A percentile compares a stretch with the other conserved stretches of the same genome.
Evolutionary conservation across 2,888 invertebrate genomes (phyloP).

Genomic region (Sceliomorpha sp.): DNA sequence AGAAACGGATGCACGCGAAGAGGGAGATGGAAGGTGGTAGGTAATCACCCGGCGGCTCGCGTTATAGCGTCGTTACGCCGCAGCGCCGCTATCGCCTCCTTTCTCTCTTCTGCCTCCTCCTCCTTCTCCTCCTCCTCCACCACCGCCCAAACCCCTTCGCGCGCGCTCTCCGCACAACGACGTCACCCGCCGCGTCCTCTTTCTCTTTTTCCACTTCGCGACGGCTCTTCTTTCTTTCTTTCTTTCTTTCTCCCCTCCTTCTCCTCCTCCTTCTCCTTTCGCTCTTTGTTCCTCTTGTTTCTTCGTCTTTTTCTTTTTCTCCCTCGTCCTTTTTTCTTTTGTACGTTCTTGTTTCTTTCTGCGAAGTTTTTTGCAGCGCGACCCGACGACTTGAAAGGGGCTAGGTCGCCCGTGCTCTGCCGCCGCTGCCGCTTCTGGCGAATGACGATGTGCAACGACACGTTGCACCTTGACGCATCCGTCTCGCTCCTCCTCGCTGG

Average conservation of each 20-base stretch:
- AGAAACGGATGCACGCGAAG: constrained; percentile 35
- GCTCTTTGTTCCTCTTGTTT: constrained; percentile 33
- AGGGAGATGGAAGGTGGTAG: constrained; percentile 72
- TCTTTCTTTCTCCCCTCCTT: constrained; percentile 39
- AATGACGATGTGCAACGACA: constrained; percentile 23
- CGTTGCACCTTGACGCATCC: constrained; percentile 31
- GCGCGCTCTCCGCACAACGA: constrained; percentile 10
- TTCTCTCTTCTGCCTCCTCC: constrained; percentile 53
- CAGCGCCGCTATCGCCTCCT: constrained; percentile 74
- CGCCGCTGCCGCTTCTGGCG: too few relatives aligned
- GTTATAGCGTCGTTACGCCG: constrained; percentile 80
- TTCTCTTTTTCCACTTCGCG: constrained; percentile 48
- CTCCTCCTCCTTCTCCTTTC: constrained; percentile 45
- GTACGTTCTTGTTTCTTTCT: constrained; percentile 19
- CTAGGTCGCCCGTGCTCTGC: constrained; percentile 21
- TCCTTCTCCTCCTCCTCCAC: constrained; percentile 24
- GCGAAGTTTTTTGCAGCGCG: constrained; percentile 11
- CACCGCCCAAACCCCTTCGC: constrained; percentile 28
- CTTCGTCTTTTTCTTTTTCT: constrained; percentile 22
- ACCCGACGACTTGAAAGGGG: constrained; percentile 27
- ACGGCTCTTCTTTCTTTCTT: constrained; percentile 38
- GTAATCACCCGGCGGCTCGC: constrained; percentile 80
- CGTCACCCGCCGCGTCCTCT: constrained; percentile 52
- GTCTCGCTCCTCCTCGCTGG: constrained; percentile 29
- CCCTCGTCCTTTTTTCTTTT: constrained; percentile 8